Percentiles rank a stretch among this genome's conserved stretches.
Conservation (phyloP, 1,140 invertebrate species). For the Leptinotarsa lineolata region DNA sequence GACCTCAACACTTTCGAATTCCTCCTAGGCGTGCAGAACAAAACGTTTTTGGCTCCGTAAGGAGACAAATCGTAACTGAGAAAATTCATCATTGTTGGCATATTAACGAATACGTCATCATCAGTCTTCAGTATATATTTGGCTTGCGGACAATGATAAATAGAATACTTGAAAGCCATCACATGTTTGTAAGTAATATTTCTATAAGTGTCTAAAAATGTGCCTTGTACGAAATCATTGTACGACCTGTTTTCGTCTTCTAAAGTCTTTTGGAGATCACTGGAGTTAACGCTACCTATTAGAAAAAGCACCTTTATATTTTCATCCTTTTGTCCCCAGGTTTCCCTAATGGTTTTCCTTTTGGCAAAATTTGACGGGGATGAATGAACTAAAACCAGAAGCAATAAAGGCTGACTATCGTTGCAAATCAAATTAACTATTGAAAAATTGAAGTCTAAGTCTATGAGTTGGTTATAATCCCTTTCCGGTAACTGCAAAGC, state of each 20-base stretch:
- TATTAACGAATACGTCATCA: slow-evolving; percentile 80
- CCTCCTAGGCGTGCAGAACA: slow-evolving; percentile 63
- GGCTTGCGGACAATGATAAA: slow-evolving; percentile 69
- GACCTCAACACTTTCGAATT: slow-evolving; percentile 63
- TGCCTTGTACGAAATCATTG: slow-evolving; percentile 78
- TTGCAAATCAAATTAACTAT: slow-evolving; percentile 49
- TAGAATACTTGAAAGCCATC: slow-evolving; percentile 81
- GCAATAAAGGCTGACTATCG: slow-evolving; percentile 52
- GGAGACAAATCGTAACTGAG: slow-evolving; percentile 63
- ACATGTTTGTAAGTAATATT: slow-evolving; percentile 89
- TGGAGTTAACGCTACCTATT: slow-evolving; percentile 63
- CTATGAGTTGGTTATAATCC: slow-evolving; percentile 50
- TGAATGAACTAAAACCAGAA: slow-evolving; percentile 72
- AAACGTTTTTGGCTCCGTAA: slow-evolving; percentile 62
- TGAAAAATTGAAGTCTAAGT: slow-evolving; percentile 49
- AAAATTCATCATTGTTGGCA: slow-evolving; percentile 66
- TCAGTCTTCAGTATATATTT: slow-evolving; percentile 78
- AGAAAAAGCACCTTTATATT: slow-evolving; percentile 68
- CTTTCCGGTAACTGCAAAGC: slow-evolving; percentile 33
- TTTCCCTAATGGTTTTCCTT: slow-evolving; percentile 66
- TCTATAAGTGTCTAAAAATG: slow-evolving; percentile 77
- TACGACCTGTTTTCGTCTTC: slow-evolving; percentile 65
- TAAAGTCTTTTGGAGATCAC: slow-evolving; percentile 57
- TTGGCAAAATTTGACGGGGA: slow-evolving; percentile 67
- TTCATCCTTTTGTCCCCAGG: slow-evolving; percentile 64